phyloP scores from a whole-genome alignment of 1,140 invertebrate genomes.

The Holcopasites calliopsidis region DNA sequence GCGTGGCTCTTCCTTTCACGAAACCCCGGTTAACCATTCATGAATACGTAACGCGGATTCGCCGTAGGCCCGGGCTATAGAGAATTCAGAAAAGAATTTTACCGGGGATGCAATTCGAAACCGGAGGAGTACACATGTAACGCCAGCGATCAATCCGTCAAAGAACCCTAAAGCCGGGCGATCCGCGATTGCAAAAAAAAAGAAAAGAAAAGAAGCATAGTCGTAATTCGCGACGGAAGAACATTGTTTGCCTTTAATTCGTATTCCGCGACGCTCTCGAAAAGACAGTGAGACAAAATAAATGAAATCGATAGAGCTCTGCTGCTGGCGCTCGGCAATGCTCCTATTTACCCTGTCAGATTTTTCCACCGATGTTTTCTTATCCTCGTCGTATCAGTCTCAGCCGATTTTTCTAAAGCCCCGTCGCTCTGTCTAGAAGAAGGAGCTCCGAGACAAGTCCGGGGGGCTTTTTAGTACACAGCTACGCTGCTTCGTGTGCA shows the following conservation, averaged over 20 bases:
- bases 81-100: neutral
- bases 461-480: slow-evolving; percentile 35
- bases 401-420: slow-evolving; percentile 47
- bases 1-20: neutral
- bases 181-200: neutral
- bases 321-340: neutral
- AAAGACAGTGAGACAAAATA: neutral
- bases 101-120: neutral
- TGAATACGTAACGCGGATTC: slow-evolving; percentile 9
- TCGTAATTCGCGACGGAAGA: neutral
- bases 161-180: too few species aligned
- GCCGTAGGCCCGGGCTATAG: neutral
- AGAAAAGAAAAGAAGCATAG: neutral
- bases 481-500: slow-evolving; percentile 45
- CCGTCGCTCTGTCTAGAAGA: slow-evolving; percentile 9
- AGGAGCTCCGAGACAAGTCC: slow-evolving; percentile 23
- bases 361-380: slow-evolving; percentile 22
- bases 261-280: neutral
- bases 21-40: slow-evolving; percentile 19
- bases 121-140: neutral
- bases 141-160: neutral
- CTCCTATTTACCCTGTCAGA: slow-evolving; percentile 14
- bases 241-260: neutral
- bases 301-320: neutral
- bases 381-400: slow-evolving; percentile 32